A percentile compares a stretch with the other conserved stretches of the same genome.
Evolutionary conservation across 2,888 invertebrate species (phyloP).

Genomic region (Stratiomys singularior): DNA sequence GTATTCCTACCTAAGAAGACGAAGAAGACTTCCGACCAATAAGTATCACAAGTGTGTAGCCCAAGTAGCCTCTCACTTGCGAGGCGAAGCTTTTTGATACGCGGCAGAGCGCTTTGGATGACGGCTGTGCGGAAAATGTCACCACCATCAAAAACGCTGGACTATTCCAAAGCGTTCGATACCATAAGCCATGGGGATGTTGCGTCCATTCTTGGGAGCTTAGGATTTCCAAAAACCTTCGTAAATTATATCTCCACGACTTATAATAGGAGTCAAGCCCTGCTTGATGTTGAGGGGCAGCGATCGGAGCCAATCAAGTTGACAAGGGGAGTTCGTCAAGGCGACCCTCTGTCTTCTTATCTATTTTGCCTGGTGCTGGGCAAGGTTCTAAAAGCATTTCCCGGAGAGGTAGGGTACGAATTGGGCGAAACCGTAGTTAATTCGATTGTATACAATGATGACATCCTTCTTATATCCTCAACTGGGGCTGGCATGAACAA

Average conservation of each 20-base stretch:
- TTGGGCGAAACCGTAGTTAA: background rate
- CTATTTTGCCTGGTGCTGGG: slow-evolving; percentile 7
- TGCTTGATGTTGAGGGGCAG: background rate
- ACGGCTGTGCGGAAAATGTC: slow-evolving; percentile 19
- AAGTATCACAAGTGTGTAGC: slow-evolving; percentile 41
- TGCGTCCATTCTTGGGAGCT: background rate
- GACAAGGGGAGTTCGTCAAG: slow-evolving; percentile 6
- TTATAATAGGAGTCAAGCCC: background rate
- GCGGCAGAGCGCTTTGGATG: slow-evolving; percentile 35
- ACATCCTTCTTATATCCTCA: background rate
- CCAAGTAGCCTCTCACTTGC: background rate
- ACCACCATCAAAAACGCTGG: background rate
- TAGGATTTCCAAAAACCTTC: background rate
- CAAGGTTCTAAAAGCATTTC: background rate
- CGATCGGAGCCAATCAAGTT: background rate
- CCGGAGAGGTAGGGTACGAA: background rate
- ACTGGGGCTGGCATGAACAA: background rate
- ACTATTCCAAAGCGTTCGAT: slow-evolving; percentile 37
- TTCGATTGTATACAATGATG: slow-evolving; percentile 18
- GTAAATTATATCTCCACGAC: background rate
- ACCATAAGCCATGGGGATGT: slow-evolving; percentile 4
- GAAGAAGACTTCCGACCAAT: slow-evolving; percentile 53
- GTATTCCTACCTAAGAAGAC: slow-evolving; percentile 65
- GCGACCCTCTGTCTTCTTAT: slow-evolving; percentile 31
- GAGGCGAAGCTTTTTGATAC: slow-evolving; percentile 51